phyloP scores from a whole-genome alignment of 2,888 invertebrate genomes.

The Oasisia sp. region DNA sequence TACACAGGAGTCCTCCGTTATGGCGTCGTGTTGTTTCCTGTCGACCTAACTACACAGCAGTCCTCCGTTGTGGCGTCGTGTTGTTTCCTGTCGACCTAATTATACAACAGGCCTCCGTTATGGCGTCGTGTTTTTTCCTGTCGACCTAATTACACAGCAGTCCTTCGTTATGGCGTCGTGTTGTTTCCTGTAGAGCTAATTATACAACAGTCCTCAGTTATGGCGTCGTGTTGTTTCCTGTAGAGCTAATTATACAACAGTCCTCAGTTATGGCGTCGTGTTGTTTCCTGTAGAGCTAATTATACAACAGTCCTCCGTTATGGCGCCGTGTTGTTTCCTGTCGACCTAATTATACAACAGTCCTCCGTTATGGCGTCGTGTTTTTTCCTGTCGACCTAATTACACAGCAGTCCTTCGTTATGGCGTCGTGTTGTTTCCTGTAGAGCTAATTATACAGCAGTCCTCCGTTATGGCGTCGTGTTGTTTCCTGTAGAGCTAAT shows the following conservation, averaged over 20 bases:
- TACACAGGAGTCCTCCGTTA: neutral
- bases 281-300: neutral
- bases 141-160: constrained; percentile 20
- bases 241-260: neutral
- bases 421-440: neutral
- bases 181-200: neutral
- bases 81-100: constrained; percentile 21
- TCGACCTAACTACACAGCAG: neutral
- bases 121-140: neutral
- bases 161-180: neutral
- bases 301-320: neutral
- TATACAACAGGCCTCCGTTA: neutral
- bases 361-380: neutral
- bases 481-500: constrained; percentile 19
- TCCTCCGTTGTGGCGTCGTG: neutral
- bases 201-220: neutral
- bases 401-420: neutral
- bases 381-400: neutral
- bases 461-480: neutral
- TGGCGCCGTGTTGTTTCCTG: neutral
- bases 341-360: constrained; percentile 17
- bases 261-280: neutral
- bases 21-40: neutral
- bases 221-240: neutral
- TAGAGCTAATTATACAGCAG: neutral